Conservation (phyloP, 2,888 invertebrate genomes). For the Dryobotodes eremita region DNA sequence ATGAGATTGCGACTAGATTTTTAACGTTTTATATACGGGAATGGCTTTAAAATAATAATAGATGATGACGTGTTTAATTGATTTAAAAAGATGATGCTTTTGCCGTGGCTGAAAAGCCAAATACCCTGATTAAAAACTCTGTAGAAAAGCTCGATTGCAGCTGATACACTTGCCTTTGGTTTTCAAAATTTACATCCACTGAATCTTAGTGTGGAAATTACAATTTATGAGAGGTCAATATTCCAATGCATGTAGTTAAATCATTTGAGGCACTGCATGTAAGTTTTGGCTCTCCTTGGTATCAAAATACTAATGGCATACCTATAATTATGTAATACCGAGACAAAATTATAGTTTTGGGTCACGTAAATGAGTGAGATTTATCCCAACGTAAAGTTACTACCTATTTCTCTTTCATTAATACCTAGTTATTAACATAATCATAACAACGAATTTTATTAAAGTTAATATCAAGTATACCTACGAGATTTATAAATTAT, state of each 20-base stretch:
- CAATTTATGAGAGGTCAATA: constrained; percentile 15
- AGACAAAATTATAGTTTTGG: constrained; percentile 36
- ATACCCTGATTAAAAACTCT: neutral
- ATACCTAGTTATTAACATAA: neutral
- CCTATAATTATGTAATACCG: constrained; percentile 38
- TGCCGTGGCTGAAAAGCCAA: neutral
- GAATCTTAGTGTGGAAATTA: neutral
- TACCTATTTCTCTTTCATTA: neutral
- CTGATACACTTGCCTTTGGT: neutral
- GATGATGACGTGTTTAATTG: neutral
- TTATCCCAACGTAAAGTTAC: neutral
- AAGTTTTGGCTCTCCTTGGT: constrained; percentile 23
- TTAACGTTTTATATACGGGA: neutral
- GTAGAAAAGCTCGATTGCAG: neutral
- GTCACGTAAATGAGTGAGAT: constrained; percentile 22
- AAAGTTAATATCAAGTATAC: neutral
- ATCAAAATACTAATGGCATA: constrained; percentile 49
- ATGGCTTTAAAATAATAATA: too few species aligned
- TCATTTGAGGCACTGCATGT: constrained; percentile 15
- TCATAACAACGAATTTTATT: neutral
- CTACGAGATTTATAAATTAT: neutral
- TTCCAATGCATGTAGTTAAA: constrained; percentile 21
- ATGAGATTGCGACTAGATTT: neutral
- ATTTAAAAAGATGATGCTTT: neutral
- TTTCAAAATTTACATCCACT: neutral